Evolutionary conservation across 2,797 vertebrate genomes (phyloP).

Genomic region (Eulemur mongoz): DNA sequence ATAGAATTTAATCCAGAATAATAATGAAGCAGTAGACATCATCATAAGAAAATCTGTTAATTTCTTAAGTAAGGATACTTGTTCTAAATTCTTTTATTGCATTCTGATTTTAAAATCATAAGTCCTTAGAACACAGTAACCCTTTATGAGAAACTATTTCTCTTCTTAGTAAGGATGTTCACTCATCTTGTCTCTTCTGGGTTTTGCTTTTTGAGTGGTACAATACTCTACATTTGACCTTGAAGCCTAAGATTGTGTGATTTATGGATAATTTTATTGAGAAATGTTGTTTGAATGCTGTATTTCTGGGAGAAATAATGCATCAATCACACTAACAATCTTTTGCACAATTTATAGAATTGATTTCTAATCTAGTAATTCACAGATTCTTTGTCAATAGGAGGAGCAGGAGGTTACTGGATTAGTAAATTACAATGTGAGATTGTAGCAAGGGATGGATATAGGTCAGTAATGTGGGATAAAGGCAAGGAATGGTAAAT

Average conservation of each 20-base stretch:
- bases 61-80: neutral
- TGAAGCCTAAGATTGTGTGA: neutral
- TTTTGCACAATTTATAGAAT: neutral
- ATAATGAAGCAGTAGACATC: neutral
- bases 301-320: neutral
- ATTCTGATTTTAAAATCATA: constrained; percentile 8
- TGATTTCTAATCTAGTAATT: neutral
- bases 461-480: neutral
- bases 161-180: neutral
- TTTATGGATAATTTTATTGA: neutral
- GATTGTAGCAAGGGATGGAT: neutral
- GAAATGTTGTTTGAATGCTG: neutral
- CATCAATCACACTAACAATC: neutral
- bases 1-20: neutral
- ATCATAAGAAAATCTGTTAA: neutral
- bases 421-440: neutral
- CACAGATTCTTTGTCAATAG: neutral
- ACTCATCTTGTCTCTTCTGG: neutral
- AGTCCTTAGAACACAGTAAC: neutral
- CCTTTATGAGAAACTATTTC: neutral
- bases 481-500: neutral
- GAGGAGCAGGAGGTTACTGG: neutral
- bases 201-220: neutral
- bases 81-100: neutral
- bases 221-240: neutral